These are phyloP conservation scores for Tipula confusa DNA, from an alignment of 2,888 invertebrate genomes.

Conservation along the genomic window DNA sequence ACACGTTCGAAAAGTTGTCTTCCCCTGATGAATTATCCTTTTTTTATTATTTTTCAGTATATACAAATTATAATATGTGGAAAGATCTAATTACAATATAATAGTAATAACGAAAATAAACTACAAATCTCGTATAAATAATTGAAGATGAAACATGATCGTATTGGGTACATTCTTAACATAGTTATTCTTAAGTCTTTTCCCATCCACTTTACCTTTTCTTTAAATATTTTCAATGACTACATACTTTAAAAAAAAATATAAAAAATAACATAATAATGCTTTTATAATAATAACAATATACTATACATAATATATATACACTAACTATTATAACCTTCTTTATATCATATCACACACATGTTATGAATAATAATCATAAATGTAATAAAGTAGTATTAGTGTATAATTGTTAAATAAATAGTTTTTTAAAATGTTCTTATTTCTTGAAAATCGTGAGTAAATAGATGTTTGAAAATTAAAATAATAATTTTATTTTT, in stretches of 20 bases:
- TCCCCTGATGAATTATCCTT: not conserved
- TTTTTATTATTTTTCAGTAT: not conserved
- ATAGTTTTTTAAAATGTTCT: not conserved
- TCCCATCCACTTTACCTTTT: not conserved
- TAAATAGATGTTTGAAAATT: not conserved
- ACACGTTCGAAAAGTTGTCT: slow-evolving; percentile 5
- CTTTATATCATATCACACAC: not conserved
- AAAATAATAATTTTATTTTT: not conserved
- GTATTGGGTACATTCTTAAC: not conserved
- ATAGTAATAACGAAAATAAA: not conserved
- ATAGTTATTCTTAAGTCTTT: not conserved
- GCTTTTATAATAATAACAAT: not conserved
- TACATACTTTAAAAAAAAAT: no score
- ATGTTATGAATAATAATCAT: not conserved
- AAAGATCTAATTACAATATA: not conserved
- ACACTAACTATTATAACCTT: not conserved
- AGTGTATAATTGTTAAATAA: not conserved
- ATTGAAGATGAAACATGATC: slow-evolving; percentile 12
- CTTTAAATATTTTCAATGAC: not conserved
- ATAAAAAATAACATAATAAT: not conserved
- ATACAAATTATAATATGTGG: not conserved
- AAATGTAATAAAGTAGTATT: not conserved
- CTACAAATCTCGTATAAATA: not conserved
- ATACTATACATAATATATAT: no score
- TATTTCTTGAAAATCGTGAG: not conserved